These are phyloP conservation scores for Myanophis thanlyinensis DNA, from an alignment of 2,113 vertebrate genomes.

Conservation along the genomic window DNA sequence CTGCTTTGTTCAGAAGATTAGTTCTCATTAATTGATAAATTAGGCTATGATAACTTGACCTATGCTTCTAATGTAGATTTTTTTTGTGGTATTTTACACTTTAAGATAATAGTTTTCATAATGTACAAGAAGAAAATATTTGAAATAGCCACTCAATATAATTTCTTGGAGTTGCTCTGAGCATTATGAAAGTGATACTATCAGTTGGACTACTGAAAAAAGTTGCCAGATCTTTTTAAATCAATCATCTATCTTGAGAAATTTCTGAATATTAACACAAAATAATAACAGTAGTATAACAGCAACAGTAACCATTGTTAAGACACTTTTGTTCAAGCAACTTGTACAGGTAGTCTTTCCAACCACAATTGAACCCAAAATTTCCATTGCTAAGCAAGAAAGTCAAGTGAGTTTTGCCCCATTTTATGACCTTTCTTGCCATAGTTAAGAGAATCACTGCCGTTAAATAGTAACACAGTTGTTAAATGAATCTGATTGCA, in stretches of 20 bases:
- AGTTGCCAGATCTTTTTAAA: neutral
- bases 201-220: neutral
- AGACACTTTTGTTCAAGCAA: neutral
- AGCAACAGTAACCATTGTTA: neutral
- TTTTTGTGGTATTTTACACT: neutral
- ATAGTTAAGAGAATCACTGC: neutral
- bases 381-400: neutral
- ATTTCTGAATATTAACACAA: neutral
- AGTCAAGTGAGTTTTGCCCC: neutral
- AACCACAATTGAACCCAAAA: neutral
- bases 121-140: neutral
- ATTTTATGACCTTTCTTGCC: neutral
- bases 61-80: neutral
- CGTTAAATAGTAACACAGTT: neutral
- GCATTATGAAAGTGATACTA: neutral
- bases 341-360: neutral
- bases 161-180: neutral
- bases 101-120: neutral
- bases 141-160: neutral
- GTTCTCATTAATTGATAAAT: neutral
- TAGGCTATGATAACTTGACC: neutral
- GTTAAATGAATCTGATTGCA: neutral
- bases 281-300: neutral
- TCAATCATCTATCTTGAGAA: neutral
- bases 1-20: neutral